phyloP scores from a whole-genome alignment of 2,113 vertebrate species.

The Cisticola juncidis region DNA sequence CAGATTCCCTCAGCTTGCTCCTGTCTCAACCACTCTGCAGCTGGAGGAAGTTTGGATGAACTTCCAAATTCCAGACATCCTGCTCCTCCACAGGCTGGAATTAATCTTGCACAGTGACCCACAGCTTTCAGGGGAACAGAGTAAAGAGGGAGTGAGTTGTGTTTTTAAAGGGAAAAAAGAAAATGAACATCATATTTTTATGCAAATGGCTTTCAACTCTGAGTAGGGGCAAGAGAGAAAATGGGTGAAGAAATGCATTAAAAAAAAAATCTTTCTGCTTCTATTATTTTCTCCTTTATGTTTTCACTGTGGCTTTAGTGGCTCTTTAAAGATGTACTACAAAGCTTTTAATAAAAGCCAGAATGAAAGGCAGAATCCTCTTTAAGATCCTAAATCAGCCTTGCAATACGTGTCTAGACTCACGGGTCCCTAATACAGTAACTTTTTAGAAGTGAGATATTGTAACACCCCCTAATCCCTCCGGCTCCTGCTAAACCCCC shows the following conservation, averaged over 20 bases:
- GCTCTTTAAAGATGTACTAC: conserved; percentile 58
- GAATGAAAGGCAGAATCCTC: conserved; percentile 59
- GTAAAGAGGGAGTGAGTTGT: background rate
- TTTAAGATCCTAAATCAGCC: conserved; percentile 54
- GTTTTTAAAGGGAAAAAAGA: background rate
- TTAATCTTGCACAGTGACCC: background rate
- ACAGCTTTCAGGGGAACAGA: background rate
- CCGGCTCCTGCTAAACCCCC: conserved; percentile 18
- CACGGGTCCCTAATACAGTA: conserved; percentile 15
- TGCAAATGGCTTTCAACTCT: conserved; percentile 36
- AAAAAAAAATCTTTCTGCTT: conserved; percentile 2
- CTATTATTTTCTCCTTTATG: conserved; percentile 45
- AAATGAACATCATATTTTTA: background rate
- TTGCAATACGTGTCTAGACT: conserved; percentile 36
- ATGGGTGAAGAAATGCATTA: conserved; percentile 19
- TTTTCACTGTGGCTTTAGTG: conserved; percentile 43
- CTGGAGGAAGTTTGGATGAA: background rate
- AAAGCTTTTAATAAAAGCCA: conserved; percentile 65
- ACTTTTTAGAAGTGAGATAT: conserved; percentile 19
- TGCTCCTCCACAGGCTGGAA: background rate
- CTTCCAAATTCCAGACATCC: background rate
- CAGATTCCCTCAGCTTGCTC: background rate
- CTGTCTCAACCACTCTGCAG: background rate
- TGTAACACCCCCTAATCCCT: conserved; percentile 44
- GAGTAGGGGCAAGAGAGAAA: background rate